Conservation (phyloP, 2,113 vertebrate species). For the Varanus salvator region DNA sequence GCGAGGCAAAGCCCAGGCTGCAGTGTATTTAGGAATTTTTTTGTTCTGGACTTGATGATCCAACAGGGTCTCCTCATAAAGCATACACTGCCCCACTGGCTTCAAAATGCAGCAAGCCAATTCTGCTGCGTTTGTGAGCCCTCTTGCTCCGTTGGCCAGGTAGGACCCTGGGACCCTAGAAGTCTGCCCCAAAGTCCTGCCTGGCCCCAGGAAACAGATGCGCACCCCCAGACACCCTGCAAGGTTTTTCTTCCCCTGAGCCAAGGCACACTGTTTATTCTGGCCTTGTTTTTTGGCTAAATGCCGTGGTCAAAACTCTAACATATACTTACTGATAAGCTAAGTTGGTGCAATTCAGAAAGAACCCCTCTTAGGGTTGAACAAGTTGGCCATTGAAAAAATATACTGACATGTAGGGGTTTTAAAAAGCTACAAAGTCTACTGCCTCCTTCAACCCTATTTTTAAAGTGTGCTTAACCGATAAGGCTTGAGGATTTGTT, state of each 20-base stretch:
- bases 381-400: too few relatives aligned
- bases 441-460: not conserved
- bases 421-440: not conserved
- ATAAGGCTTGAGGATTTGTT: not conserved
- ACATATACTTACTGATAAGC: not conserved
- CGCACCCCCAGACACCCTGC: not conserved
- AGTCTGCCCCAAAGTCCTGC: not conserved
- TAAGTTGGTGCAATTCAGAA: not conserved
- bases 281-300: not conserved
- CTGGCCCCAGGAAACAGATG: not conserved
- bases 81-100: not conserved
- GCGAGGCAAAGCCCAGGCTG: not conserved
- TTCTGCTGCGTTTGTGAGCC: not conserved
- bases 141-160: not conserved
- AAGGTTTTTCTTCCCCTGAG: not conserved
- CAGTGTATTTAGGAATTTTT: not conserved
- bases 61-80: not conserved
- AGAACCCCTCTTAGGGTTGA: not conserved
- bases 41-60: not conserved
- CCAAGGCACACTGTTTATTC: not conserved
- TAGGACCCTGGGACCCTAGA: not conserved
- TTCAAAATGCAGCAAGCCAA: not conserved
- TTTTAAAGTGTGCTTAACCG: not conserved
- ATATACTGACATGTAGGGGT: not conserved
- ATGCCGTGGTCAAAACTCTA: not conserved